Base-by-base conservation (phyloP, 2,797 vertebrate species). In the Sebastes wilsoni region DNA sequence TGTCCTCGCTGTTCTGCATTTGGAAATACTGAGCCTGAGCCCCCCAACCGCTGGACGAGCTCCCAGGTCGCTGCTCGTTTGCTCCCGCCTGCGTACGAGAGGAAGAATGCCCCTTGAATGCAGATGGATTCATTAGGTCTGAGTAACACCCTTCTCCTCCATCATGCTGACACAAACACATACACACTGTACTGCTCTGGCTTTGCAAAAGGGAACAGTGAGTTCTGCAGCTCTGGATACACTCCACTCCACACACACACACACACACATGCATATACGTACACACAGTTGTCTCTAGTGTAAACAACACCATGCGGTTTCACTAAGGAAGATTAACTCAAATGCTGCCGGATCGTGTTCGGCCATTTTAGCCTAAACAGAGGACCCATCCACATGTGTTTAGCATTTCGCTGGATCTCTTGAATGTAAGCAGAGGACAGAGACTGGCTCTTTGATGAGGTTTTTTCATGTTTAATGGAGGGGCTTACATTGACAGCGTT, bases 61-160 rank as follows among this genome's bases (percentile, higher is more conserved):
- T 94, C 91, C 87, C 87, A 84, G 94, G 94, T 94, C 90, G 85
- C 89, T 87, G 90, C 81, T 93, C 88, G 82, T 91, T 93, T 91
- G 90, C 93, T 94, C 93, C 92, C 75, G 93, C 86, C 91, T 90
- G 86, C 84, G 60, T 92, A 89, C 73, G 70, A 89, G 85, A 91
- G 92, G 87, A 86, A 89, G 91, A 91, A 94, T 93, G 91, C 90
- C 82, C 87, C 87, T 60, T 96, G 95, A 95, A 96, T 96, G 95
- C 95, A 95, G 95, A 96, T 95, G 92, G 94, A 93, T 94, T 95
- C 94, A 95, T 95, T 95, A 95, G 94, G 91, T 92, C 92, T 93
- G 88, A 95, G 94, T 93, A 94, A 94, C 93, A 92, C 89, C 94
- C 94, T 90, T 92, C 92, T 94, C 92, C 91, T 95, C 93, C 94